Conservation (phyloP, 2,113 vertebrate genomes). For the Entomyzon cyanotis region DNA sequence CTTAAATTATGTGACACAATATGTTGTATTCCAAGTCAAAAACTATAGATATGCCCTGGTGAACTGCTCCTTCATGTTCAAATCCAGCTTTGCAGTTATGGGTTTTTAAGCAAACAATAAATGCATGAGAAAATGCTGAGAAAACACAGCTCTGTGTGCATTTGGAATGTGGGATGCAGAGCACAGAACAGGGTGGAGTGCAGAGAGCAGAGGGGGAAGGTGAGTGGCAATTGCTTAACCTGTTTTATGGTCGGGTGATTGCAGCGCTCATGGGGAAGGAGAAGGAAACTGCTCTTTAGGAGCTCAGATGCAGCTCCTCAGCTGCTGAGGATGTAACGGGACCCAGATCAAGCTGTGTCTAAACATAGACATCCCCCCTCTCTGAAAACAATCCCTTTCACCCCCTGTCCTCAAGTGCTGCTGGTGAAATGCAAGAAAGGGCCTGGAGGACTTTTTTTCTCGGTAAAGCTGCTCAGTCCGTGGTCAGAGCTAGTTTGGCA, state of each 20-base stretch:
- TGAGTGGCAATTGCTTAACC: neutral
- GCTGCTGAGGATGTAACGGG: neutral
- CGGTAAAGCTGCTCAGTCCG: neutral
- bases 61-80: neutral
- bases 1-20: neutral
- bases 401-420: neutral
- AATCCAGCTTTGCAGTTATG: neutral
- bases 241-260: neutral
- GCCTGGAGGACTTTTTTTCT: neutral
- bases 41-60: neutral
- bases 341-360: neutral
- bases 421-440: neutral
- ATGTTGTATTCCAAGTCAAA: neutral
- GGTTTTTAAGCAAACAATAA: neutral
- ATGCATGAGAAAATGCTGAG: neutral
- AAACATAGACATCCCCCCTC: neutral
- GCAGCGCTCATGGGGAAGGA: neutral
- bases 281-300: neutral
- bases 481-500: neutral
- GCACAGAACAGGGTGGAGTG: neutral
- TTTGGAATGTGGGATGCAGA: neutral
- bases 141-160: fast-evolving
- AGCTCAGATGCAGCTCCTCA: neutral
- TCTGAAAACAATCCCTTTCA: neutral
- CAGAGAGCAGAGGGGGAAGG: neutral